Conservation (phyloP, 2,113 vertebrate species). For the Phoenicopterus ruber region DNA sequence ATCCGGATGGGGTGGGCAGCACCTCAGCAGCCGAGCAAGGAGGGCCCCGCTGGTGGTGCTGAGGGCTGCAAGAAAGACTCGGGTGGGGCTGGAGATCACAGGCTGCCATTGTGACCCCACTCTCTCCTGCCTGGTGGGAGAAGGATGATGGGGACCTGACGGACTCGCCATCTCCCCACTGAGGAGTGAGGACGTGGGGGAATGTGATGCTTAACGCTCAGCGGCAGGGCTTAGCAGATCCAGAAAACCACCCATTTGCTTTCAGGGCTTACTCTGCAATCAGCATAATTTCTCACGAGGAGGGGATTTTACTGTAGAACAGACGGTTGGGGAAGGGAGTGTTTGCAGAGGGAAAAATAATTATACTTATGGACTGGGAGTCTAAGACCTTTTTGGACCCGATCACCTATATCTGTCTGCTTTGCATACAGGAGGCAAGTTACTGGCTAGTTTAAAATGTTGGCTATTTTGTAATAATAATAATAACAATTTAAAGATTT, state of each 20-base stretch:
- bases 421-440: neutral
- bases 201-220: neutral
- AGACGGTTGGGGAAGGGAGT: conserved; percentile 7
- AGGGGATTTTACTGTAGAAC: neutral
- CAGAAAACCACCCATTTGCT: neutral
- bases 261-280: neutral
- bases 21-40: neutral
- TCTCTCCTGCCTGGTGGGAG: neutral
- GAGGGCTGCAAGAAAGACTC: neutral
- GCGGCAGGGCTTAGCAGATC: neutral
- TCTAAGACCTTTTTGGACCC: neutral
- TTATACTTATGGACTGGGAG: neutral
- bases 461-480: conserved; percentile 32
- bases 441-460: neutral
- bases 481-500: conserved; percentile 41
- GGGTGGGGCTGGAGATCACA: neutral
- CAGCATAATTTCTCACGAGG: neutral
- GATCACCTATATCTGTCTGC: neutral
- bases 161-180: neutral
- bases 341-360: conserved; percentile 5
- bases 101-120: neutral
- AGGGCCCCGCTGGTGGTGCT: neutral
- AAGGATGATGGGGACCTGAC: neutral
- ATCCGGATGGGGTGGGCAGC: neutral
- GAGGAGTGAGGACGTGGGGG: neutral